A percentile compares a stretch with the other conserved stretches of the same genome.
Evolutionary conservation across 2,113 vertebrate species (phyloP).

Genomic region (Ursus arctos): DNA sequence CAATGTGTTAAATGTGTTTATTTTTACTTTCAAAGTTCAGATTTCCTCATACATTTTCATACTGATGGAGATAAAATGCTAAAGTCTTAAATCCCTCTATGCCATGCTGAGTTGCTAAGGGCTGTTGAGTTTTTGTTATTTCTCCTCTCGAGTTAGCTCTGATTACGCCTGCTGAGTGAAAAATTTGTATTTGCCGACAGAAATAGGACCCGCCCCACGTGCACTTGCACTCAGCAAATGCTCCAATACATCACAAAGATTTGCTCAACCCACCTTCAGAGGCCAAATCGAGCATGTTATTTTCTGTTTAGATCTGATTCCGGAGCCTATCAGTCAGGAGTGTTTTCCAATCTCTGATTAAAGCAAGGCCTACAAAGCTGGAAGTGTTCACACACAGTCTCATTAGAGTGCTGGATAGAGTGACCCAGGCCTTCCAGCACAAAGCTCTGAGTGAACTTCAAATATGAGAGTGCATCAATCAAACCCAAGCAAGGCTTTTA

Average conservation of each 20-base stretch:
- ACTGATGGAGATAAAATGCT: constrained; percentile 92
- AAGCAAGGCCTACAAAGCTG: constrained; percentile 88
- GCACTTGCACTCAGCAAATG: constrained; percentile 91
- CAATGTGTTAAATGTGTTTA: constrained; percentile 90
- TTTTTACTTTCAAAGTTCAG: constrained; percentile 90
- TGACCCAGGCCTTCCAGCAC: constrained; percentile 92
- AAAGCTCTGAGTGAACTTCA: constrained; percentile 96
- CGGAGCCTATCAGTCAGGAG: constrained; percentile 91
- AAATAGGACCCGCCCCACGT: constrained; percentile 90
- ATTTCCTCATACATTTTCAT: constrained; percentile 92
- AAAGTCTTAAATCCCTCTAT: constrained; percentile 91
- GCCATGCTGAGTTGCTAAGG: constrained; percentile 92
- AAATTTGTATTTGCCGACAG: constrained; percentile 96
- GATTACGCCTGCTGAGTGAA: constrained; percentile 94
- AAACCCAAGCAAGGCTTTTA: constrained; percentile 93
- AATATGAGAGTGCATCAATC: constrained; percentile 96
- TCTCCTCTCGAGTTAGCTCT: constrained; percentile 91
- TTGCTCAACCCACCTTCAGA: constrained; percentile 91
- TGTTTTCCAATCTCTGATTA: constrained; percentile 91
- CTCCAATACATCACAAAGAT: constrained; percentile 93
- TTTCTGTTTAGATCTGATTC: constrained; percentile 95
- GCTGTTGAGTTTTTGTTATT: constrained; percentile 92
- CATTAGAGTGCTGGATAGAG: constrained; percentile 88
- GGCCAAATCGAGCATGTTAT: constrained; percentile 95
- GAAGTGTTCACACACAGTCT: constrained; percentile 88